Evolutionary conservation across 2,888 invertebrate species (phyloP), one percentile per base, ranked within the genome.

Genomic region (Torymus texanus): DNA sequence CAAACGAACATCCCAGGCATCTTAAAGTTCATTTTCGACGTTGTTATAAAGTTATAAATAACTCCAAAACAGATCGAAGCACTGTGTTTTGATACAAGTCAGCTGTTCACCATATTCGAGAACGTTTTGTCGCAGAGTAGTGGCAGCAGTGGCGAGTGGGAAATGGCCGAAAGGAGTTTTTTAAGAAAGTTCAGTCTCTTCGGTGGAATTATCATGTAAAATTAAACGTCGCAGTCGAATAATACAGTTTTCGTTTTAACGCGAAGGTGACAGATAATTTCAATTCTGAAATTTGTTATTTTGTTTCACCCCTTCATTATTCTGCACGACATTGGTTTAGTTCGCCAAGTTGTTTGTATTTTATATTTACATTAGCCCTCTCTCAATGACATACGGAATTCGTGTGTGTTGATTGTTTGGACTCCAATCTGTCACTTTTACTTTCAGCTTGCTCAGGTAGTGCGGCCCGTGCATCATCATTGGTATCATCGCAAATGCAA

Each of bases 391-490:
- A 74, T 41, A 63, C 13, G 5, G 62, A 55, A 55, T 63, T 50
- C 13, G 24, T 41, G 24, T 63, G 50, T 76, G 18, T 62, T 63
- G 41, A 56, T 55, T 70, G 68, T 70, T 63, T 59, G 68, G 63
- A 70, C 63, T 55, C 29, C 62, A 62, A 73, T 63, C 62, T 73
- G 53, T 70, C 70, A 63, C 21, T 70, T 76, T 41, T 18, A 63
- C 62, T 62, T 70, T 53, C 55, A 63, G 62, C 18, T 55, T 13
- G 29, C 24, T 55, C 72, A 73, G 63, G 53, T 73, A 8, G 41
- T 41, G 41, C 41, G 41, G 41, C 8, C 8, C 41, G 72, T 51
- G 29, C 55, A 55, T 29, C 29, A 41, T 41, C 41, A 41, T 41
- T 41, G 55, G 14, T 12, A 12, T 58, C 55, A 41, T 29, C 14